These are phyloP conservation scores for Podocnemis expansa DNA, from an alignment of 2,113 vertebrate species.

Conservation along the genomic window DNA sequence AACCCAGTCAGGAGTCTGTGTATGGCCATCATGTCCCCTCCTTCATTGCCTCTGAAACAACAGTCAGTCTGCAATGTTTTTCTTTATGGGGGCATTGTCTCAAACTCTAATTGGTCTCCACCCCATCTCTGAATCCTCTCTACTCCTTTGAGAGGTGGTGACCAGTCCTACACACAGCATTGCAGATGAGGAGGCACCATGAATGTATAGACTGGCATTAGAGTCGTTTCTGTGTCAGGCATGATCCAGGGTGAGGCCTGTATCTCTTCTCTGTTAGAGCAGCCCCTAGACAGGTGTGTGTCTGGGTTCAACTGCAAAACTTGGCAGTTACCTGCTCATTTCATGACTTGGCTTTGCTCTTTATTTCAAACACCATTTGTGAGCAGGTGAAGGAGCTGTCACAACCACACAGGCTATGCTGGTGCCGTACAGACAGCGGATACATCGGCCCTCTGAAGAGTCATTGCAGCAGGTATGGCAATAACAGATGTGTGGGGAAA, in stretches of 20 bases:
- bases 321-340: not conserved
- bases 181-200: not conserved
- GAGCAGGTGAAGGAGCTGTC: slow-evolving; percentile 21
- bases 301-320: not conserved
- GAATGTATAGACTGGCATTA: not conserved
- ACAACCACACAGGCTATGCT: not conserved
- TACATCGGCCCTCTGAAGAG: not conserved
- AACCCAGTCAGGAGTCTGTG: not conserved
- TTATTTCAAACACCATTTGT: not conserved
- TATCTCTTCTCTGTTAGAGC: not conserved
- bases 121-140: not conserved
- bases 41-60: not conserved
- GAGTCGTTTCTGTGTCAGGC: not conserved
- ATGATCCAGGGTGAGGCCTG: not conserved
- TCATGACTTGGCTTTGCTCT: not conserved
- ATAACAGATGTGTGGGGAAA: not conserved
- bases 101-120: not conserved
- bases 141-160: not conserved
- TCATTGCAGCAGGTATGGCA: not conserved
- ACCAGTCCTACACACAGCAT: not conserved
- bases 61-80: not conserved
- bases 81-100: not conserved
- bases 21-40: not conserved
- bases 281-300: not conserved
- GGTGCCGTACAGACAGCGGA: not conserved